These are phyloP conservation scores for Erebia ligea DNA, from an alignment of 2,888 invertebrate genomes.

Conservation along the genomic window DNA sequence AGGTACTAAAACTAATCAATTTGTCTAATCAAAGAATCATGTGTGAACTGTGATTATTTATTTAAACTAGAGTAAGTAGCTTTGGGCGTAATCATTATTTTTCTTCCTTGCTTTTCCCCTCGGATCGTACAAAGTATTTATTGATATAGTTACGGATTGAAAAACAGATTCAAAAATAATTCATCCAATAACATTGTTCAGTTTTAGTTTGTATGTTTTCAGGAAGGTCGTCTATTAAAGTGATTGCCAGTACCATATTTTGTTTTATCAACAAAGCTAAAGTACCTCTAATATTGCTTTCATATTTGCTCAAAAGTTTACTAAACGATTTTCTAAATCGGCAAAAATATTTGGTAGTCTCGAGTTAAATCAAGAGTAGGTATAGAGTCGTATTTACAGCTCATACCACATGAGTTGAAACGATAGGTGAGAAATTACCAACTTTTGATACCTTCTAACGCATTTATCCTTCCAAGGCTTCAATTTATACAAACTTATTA, in stretches of 20 bases:
- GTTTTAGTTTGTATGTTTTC: neutral
- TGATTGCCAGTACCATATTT: neutral
- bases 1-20: constrained; percentile 7
- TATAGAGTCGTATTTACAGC: no score
- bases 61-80: neutral
- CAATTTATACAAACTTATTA: no score
- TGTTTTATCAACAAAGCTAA: constrained; percentile 5
- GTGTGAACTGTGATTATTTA: constrained; percentile 6
- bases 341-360: neutral
- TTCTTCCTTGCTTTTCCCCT: neutral
- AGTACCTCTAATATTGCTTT: constrained; percentile 10
- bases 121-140: neutral
- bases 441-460: no score
- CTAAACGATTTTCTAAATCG: neutral
- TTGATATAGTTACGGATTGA: neutral
- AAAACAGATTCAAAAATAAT: neutral
- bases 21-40: neutral
- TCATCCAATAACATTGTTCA: neutral
- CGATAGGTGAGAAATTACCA: no score
- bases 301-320: constrained; percentile 20
- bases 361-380: no score
- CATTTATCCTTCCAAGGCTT: no score
- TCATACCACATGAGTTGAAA: no score
- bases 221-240: constrained; percentile 15
- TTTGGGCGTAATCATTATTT: constrained; percentile 5